Base-by-base conservation (phyloP, 1,140 invertebrate genomes). In the Nephila pilipes region DNA sequence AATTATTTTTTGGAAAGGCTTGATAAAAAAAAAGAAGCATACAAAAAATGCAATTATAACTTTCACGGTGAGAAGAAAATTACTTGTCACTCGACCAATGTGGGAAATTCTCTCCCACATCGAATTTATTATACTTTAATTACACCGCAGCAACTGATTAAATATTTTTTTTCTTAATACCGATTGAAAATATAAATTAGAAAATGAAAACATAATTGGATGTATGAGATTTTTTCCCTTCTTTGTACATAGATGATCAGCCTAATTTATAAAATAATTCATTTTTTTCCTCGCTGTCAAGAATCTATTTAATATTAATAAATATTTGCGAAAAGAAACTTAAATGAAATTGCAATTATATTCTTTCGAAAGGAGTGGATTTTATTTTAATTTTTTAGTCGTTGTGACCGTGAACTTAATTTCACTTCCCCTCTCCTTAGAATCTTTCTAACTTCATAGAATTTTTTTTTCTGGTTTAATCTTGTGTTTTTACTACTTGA, bases 291-390 rank as follows among this genome's bases (percentile, higher is more conserved):
- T 69, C 58, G 0, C 65, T 29, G 65, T 69, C 65, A 69, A 69
- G 25, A 69, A 29, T 69, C 65, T 69, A 69, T 69, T 69, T 69
- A 69, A 29, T 69, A 69, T 69, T 69, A 69, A 69, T 69, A 69
- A 69, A 69, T 69, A 69, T 69, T 69, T 69, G 25, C 14, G 12
- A 29, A 16, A 4, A 29, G 65, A 25, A 36, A 32, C n/a, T 69
- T 69, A 69, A 69, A 69, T 29, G 65, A 69, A 69, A 69, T 25
- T 69, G 65, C 65, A 29, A 69, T 69, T 69, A 69, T 3, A 69
- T 5, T 63, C n/a, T 22, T 63, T 6, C 1, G 29, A 29, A 16
- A 29, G 3, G n/a, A 69, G 65, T 69, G 16, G 25, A 32, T 69
- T 69, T 14, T 29, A 69, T 69, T 69, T 69, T 32, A 69, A 69